phyloP scores from a whole-genome alignment of 1,140 invertebrate species.

The Rhopalosiphum padi region DNA sequence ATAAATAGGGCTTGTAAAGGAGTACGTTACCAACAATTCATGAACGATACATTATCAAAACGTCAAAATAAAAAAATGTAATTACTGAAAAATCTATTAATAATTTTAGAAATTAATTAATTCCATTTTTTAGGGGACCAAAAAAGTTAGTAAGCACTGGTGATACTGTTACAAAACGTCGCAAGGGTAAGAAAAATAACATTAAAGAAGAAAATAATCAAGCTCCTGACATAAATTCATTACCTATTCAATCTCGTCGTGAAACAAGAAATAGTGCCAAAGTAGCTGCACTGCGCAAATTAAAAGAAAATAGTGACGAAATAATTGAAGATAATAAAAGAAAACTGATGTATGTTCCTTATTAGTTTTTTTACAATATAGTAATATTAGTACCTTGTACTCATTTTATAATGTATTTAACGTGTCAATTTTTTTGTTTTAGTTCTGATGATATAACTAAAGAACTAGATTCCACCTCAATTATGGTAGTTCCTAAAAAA shows the following conservation, averaged over 20 bases:
- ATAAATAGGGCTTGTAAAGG: conserved; percentile 51
- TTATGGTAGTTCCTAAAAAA: conserved; percentile 48
- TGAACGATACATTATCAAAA: conserved; percentile 53
- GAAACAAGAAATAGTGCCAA: conserved; percentile 55
- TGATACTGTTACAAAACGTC: neutral
- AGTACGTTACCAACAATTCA: conserved; percentile 51
- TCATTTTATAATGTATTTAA: neutral
- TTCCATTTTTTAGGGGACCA: conserved; percentile 9
- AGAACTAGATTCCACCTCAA: conserved; percentile 17
- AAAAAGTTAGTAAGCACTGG: conserved; percentile 2
- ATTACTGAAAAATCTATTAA: neutral
- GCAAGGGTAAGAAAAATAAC: conserved; percentile 28
- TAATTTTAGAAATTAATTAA: neutral
- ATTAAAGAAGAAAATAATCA: conserved; percentile 36
- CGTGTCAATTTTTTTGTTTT: neutral
- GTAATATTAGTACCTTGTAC: neutral
- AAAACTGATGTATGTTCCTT: neutral
- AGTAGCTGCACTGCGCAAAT: conserved; percentile 7
- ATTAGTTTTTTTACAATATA: neutral
- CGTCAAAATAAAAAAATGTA: conserved; percentile 57
- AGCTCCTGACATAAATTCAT: neutral
- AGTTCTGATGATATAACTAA: conserved; percentile 26
- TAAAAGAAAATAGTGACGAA: neutral
- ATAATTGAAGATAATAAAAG: conserved; percentile 32
- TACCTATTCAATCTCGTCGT: conserved; percentile 38